A percentile compares a stretch with the other conserved stretches of the same genome.
phyloP scores from a whole-genome alignment of 92 coral and sea anemone species.

The Epizoanthus ramosus region DNA sequence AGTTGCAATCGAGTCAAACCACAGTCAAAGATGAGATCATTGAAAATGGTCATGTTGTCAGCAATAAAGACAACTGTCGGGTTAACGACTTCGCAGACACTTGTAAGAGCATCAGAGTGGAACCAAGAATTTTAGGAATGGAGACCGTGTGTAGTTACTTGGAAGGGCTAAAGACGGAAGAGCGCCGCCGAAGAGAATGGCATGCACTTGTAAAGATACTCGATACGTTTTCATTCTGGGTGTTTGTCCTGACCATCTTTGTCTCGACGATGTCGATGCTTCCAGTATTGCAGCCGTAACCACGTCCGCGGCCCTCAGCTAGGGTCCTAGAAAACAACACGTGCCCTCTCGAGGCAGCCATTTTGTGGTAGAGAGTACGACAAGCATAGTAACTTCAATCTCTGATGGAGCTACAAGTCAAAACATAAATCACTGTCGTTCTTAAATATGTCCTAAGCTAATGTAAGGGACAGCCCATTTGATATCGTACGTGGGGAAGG shows the following conservation, averaged over 20 bases:
- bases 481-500: too few relatives aligned
- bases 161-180: constrained; percentile 45
- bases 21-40: constrained; percentile 12
- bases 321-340: neutral
- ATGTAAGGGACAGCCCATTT: too few relatives aligned
- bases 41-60: constrained; percentile 34
- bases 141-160: constrained; percentile 48
- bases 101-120: neutral
- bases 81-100: neutral
- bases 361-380: too few relatives aligned
- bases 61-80: constrained; percentile 19
- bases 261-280: constrained; percentile 40
- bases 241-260: constrained; percentile 41
- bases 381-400: too few relatives aligned
- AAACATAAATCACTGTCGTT: too few relatives aligned
- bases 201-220: constrained; percentile 56
- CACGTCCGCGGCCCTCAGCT: too few relatives aligned
- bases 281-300: constrained; percentile 1
- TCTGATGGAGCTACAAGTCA: too few relatives aligned
- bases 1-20: neutral
- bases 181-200: constrained; percentile 50
- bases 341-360: neutral
- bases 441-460: too few relatives aligned
- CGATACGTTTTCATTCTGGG: constrained; percentile 51
- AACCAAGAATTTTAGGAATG: constrained; percentile 7